These are phyloP conservation scores for Philaenus spumarius DNA, from an alignment of 1,140 invertebrate species.

Conservation along the genomic window DNA sequence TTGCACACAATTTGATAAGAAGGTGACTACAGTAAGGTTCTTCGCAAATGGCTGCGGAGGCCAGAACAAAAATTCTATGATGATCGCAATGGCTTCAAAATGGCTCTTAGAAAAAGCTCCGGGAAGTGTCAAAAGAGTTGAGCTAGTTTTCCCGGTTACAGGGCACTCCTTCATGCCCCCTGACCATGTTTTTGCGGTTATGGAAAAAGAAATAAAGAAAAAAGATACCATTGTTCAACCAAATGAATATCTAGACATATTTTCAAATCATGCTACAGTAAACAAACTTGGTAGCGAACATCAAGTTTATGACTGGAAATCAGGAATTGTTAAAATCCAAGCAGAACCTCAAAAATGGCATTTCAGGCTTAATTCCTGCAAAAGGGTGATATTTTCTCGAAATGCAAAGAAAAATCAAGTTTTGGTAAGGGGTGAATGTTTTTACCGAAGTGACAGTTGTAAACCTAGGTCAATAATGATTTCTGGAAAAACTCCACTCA, in stretches of 20 bases:
- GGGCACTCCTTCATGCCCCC: constrained; percentile 33
- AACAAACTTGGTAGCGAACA: no score
- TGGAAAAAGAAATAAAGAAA: constrained; percentile 31
- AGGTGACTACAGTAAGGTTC: constrained; percentile 26
- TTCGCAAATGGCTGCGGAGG: constrained; percentile 33
- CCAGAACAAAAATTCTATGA: no score
- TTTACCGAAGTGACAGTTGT: background rate
- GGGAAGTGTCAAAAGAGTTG: constrained; percentile 28
- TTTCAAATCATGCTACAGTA: no score
- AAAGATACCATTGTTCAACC: constrained; percentile 25
- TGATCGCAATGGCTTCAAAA: constrained; percentile 29
- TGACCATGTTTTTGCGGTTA: constrained; percentile 33
- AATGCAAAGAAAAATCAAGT: constrained; percentile 13
- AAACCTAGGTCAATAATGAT: constrained; percentile 1
- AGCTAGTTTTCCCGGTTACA: no score
- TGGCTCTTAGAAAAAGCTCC: constrained; percentile 27
- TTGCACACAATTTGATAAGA: constrained; percentile 21
- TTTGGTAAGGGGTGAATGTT: constrained; percentile 14
- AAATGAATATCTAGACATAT: no score
- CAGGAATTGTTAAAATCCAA: no score
- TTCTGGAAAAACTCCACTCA: background rate
- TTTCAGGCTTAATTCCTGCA: constrained; percentile 21
- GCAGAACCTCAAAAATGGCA: no score
- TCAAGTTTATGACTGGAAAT: no score
- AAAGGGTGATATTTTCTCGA: constrained; percentile 19